A percentile compares a stretch with the other conserved stretches of the same genome.
Evolutionary conservation across 2,113 vertebrate genomes (phyloP).

Genomic region (Gila orcuttii): DNA sequence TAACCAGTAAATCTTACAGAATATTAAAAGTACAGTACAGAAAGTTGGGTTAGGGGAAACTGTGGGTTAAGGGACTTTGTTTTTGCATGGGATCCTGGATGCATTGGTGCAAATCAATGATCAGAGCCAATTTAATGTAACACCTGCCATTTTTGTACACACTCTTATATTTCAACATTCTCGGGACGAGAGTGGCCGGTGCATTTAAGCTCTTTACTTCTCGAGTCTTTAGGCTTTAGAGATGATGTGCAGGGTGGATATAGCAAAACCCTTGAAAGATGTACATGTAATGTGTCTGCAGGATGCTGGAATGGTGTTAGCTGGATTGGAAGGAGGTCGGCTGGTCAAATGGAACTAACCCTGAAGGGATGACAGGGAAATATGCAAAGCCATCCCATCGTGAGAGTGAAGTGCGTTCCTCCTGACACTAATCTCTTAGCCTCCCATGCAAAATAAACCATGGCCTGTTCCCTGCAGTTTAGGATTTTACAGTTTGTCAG

Average conservation of each 20-base stretch:
- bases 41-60: neutral
- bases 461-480: neutral
- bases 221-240: neutral
- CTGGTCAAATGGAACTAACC: conserved; percentile 27
- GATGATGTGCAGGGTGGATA: conserved; percentile 29
- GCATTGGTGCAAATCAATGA: conserved; percentile 16
- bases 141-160: neutral
- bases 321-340: conserved; percentile 1
- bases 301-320: neutral
- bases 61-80: conserved; percentile 14
- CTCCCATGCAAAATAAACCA: conserved; percentile 47
- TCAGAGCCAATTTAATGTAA: conserved; percentile 31
- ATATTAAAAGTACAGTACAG: neutral
- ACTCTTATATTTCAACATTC: neutral
- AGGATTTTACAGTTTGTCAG: conserved; percentile 31
- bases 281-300: neutral
- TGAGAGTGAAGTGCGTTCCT: conserved; percentile 39
- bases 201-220: conserved; percentile 17
- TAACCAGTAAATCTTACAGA: no score
- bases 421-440: conserved; percentile 51
- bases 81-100: conserved; percentile 33
- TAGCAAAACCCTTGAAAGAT: conserved; percentile 20
- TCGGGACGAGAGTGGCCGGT: neutral
- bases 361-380: conserved; percentile 44
- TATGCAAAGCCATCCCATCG: conserved; percentile 55